Evolutionary conservation across 2,888 invertebrate genomes (phyloP), one percentile per base, ranked within the genome.

Genomic region (Xestobium rufovillosum): DNA sequence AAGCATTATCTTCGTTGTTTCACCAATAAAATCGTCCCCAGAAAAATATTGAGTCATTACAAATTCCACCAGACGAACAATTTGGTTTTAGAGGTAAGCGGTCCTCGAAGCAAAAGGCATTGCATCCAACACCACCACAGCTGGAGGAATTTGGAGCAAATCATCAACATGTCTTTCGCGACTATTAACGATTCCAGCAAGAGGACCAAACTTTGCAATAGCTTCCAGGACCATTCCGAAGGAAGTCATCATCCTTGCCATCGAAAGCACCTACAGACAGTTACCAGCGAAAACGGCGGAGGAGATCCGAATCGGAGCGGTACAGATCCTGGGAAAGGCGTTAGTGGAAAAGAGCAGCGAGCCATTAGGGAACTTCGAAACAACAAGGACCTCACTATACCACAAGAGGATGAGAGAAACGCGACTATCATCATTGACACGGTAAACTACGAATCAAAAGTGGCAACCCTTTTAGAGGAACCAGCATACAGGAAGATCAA

Each of bases 401-500:
- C n/a, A 8, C 6, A 19, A 19, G n/a, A 6, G n/a, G 23, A 19
- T n/a, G n/a, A 19, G n/a, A n/a, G 23, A 19, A 19, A 19, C n/a
- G n/a, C 23, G n/a, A 19, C 23, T 8, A 19, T 19, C n/a, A 19
- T 19, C n/a, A 19, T n/a, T 19, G 23, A 19, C 6, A 19, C 23
- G 6, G 6, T n/a, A 6, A n/a, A 19, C 23, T 19, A 19, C 23
- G 23, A 19, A 19, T 8, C 23, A 6, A 19, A 19, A n/a, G n/a
- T n/a, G n/a, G n/a, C 6, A 19, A 19, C 6, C 23, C 23, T 19
- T 6, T 19, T 19, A 19, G 23, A 19, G 6, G 6, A 6, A 19
- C 6, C 6, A 6, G n/a, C n/a, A 19, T 19, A 19, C 23, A 19
- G n/a, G n/a, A 19, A 8, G n/a, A 6, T 19, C 23, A n/a, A 19